phyloP scores from a whole-genome alignment of 2,797 vertebrate species.

The Melanogrammus aeglefinus region DNA sequence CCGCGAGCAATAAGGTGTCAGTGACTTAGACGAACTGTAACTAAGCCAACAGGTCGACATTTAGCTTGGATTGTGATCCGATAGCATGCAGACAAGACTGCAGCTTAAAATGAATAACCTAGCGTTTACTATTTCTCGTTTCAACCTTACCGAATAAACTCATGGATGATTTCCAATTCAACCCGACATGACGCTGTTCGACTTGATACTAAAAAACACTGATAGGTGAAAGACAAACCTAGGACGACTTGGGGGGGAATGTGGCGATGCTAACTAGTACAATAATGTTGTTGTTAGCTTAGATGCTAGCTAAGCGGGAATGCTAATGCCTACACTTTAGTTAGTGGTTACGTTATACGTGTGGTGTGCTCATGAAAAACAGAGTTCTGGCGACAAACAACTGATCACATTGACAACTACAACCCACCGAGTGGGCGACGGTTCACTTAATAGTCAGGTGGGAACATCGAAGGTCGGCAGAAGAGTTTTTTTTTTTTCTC shows the following conservation, averaged over 20 bases:
- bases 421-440: no score
- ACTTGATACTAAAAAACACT: not conserved
- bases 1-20: not conserved
- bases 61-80: not conserved
- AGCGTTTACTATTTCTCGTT: not conserved
- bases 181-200: not conserved
- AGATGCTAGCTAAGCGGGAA: slow-evolving; percentile 59
- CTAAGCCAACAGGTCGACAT: not conserved
- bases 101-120: not conserved
- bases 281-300: not conserved
- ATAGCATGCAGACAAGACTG: not conserved
- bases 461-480: not conserved
- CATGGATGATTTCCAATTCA: not conserved
- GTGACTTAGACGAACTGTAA: not conserved
- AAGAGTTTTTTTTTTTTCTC: not conserved
- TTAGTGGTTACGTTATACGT: slow-evolving; percentile 12
- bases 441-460: not conserved
- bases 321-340: slow-evolving; percentile 37
- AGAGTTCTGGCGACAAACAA: no score
- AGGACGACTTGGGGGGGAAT: not conserved
- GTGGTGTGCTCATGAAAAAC: not conserved
- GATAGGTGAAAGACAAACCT: no score
- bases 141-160: not conserved
- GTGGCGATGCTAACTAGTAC: not conserved
- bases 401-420: no score